Percentiles rank a stretch among this genome's conserved stretches.
Evolutionary conservation across 2,113 vertebrate species (phyloP).

Genomic region (Sapajus apella): DNA sequence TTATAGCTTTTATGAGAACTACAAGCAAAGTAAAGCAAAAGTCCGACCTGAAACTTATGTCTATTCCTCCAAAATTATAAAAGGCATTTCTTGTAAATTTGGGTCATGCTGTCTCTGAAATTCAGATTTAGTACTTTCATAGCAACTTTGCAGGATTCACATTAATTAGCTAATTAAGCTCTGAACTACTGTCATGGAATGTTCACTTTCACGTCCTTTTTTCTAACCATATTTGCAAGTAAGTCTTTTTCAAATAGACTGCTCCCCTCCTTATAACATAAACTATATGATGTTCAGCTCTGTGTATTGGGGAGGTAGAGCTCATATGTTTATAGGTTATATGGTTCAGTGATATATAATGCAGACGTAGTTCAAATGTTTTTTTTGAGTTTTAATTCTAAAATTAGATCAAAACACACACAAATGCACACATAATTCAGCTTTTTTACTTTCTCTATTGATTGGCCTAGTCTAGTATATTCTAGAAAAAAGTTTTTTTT

Average conservation of each 20-base stretch:
- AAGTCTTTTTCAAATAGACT: neutral
- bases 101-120: neutral
- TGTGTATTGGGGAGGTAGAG: neutral
- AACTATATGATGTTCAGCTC: neutral
- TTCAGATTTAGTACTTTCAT: neutral
- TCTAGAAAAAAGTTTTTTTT: neutral
- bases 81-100: neutral
- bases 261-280: neutral
- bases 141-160: neutral
- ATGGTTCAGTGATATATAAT: conserved; percentile 20
- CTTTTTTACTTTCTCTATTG: neutral
- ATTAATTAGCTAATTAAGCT: neutral
- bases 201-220: neutral
- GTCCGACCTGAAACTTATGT: neutral
- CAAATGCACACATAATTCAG: neutral
- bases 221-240: neutral
- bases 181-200: neutral
- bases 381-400: conserved; percentile 42
- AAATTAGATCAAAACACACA: conserved; percentile 44
- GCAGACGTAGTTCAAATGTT: conserved; percentile 9
- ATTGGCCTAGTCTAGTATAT: neutral
- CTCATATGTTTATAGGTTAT: neutral
- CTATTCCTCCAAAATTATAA: neutral
- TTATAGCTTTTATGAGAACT: neutral
- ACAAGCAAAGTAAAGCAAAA: neutral